Conservation (phyloP, 2,113 vertebrate species). For the Syrmaticus mikado region DNA sequence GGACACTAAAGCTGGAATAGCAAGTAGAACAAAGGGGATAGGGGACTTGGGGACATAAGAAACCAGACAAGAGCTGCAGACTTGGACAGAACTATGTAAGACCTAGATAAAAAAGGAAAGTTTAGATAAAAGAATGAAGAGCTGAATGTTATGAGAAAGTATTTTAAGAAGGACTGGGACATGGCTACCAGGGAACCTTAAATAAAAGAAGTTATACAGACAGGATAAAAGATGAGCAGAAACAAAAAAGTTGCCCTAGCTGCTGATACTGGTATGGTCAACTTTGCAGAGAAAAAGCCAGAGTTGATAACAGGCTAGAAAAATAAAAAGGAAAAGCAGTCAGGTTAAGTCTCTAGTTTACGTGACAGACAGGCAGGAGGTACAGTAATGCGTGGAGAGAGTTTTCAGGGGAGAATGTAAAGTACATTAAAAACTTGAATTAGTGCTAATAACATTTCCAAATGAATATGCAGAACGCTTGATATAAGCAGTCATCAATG, state of each 20-base stretch:
- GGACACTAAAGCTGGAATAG: conserved; percentile 56
- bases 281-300: not conserved
- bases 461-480: not conserved
- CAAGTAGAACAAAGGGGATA: conserved; percentile 61
- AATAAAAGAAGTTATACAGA: not conserved
- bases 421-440: not conserved
- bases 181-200: not conserved
- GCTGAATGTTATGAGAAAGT: not conserved
- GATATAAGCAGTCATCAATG: not conserved
- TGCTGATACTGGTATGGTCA: not conserved
- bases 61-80: conserved; percentile 11
- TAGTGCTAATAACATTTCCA: not conserved
- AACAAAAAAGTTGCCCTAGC: not conserved
- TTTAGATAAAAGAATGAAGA: not conserved
- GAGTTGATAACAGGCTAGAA: not conserved
- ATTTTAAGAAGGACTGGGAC: not conserved
- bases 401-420: not conserved
- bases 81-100: not conserved
- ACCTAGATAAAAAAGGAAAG: not conserved
- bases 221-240: not conserved
- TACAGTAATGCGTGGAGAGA: not conserved
- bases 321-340: not conserved
- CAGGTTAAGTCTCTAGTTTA: not conserved
- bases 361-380: not conserved
- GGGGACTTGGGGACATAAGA: conserved; percentile 18